These are phyloP conservation scores for Ypsolopha scabrella DNA, from an alignment of 2,888 invertebrate species.

Conservation along the genomic window DNA sequence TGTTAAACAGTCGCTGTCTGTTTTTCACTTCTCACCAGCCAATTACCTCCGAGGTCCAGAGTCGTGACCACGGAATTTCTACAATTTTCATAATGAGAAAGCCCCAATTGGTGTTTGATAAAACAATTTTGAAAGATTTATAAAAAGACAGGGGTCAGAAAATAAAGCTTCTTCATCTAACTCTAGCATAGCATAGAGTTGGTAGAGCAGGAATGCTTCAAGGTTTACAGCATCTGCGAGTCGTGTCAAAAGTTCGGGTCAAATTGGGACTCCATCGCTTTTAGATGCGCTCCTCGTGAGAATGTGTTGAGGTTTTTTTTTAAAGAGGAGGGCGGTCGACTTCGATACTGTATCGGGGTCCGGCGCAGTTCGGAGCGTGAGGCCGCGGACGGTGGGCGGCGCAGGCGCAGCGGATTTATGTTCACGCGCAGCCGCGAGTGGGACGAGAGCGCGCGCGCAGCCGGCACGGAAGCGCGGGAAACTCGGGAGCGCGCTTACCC, in stretches of 20 bases:
- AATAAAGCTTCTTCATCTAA: no score
- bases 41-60: neutral
- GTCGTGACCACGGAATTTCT: conserved; percentile 2
- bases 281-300: neutral
- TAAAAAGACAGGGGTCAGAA: no score
- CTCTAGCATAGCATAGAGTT: no score
- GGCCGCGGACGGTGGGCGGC: conserved; percentile 31
- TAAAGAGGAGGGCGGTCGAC: conserved; percentile 12
- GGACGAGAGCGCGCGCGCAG: conserved; percentile 16
- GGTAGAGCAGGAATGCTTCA: neutral
- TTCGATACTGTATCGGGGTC: conserved; percentile 30
- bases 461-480: conserved; percentile 18
- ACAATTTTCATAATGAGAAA: neutral
- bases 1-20: no score
- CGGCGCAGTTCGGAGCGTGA: conserved; percentile 34
- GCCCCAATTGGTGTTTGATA: no score
- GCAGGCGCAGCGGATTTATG: conserved; percentile 14
- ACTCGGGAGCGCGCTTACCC: conserved; percentile 27
- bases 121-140: no score
- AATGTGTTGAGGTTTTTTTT: neutral
- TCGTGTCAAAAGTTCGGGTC: neutral
- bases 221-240: neutral
- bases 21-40: no score
- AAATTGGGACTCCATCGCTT: neutral
- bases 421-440: conserved; percentile 6